Conservation (phyloP, 2,797 vertebrate species). For the Micromesistius poutassou region DNA sequence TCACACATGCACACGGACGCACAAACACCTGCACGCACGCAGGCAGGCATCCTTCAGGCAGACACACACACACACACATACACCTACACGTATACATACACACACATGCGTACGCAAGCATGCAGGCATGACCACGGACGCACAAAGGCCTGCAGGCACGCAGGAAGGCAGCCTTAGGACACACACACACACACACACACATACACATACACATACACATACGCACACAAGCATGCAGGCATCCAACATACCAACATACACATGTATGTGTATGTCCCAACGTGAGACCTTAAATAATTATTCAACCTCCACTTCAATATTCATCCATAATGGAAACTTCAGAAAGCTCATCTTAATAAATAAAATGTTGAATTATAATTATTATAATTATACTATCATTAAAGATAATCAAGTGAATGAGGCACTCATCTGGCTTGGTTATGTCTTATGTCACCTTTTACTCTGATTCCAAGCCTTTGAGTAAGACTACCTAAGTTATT, state of each 20-base stretch:
- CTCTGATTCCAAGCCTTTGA: slow-evolving; percentile 18
- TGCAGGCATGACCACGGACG: too few species aligned
- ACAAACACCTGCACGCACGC: background rate
- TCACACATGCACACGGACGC: too few species aligned
- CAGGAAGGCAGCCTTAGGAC: too few species aligned
- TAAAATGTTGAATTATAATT: background rate
- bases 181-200: too few species aligned
- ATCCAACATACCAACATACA: background rate
- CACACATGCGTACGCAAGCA: too few species aligned
- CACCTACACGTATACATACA: too few species aligned
- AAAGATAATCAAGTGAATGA: slow-evolving; percentile 1
- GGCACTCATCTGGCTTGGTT: background rate
- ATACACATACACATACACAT: background rate
- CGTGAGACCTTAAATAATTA: background rate
- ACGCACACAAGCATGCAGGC: background rate
- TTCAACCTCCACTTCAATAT: slow-evolving; percentile 12
- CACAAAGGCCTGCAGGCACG: too few species aligned
- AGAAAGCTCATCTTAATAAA: background rate
- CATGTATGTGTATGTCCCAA: background rate
- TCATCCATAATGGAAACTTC: slow-evolving; percentile 4
- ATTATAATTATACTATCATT: background rate
- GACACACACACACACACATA: too few species aligned
- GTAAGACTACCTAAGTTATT: slow-evolving; percentile 28
- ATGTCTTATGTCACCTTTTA: background rate
- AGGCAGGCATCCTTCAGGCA: too few species aligned